Conservation (phyloP, 2,888 invertebrate species). For the Holacanthella duospinosa region DNA sequence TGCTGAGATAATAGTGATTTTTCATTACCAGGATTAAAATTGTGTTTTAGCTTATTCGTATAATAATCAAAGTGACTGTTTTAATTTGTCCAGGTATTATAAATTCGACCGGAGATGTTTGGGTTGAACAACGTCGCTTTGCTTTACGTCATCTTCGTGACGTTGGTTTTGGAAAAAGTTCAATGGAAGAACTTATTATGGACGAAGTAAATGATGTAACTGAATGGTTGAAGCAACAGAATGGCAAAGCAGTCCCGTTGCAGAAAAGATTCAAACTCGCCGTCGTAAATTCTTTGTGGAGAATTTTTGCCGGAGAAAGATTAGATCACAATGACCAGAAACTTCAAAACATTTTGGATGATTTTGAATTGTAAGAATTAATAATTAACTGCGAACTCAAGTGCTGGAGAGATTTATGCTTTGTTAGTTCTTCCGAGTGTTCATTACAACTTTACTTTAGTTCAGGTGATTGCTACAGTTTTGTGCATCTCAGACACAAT, state of each 20-base stretch:
- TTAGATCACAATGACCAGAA: not conserved
- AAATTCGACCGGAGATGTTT: not conserved
- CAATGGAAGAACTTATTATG: not conserved
- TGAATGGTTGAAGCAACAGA: not conserved
- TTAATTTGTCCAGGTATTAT: too few species aligned
- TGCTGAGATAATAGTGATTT: too few species aligned
- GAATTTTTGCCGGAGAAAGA: not conserved
- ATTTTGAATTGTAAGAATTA: not conserved
- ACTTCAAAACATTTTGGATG: not conserved
- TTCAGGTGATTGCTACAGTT: too few species aligned
- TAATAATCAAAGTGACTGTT: too few species aligned
- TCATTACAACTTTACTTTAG: too few species aligned
- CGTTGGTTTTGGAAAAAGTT: not conserved
- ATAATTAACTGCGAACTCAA: too few species aligned
- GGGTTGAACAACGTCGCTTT: not conserved
- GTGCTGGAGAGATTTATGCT: too few species aligned
- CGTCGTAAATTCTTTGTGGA: not conserved
- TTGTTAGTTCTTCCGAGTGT: too few species aligned
- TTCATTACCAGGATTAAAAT: too few species aligned
- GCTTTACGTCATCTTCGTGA: not conserved
- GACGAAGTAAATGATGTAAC: not conserved
- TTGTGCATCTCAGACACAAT: too few species aligned
- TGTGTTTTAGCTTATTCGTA: too few species aligned
- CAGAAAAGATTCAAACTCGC: not conserved
- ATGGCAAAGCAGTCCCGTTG: not conserved